phyloP scores from a whole-genome alignment of 2,113 vertebrate species.

The Syrmaticus mikado region DNA sequence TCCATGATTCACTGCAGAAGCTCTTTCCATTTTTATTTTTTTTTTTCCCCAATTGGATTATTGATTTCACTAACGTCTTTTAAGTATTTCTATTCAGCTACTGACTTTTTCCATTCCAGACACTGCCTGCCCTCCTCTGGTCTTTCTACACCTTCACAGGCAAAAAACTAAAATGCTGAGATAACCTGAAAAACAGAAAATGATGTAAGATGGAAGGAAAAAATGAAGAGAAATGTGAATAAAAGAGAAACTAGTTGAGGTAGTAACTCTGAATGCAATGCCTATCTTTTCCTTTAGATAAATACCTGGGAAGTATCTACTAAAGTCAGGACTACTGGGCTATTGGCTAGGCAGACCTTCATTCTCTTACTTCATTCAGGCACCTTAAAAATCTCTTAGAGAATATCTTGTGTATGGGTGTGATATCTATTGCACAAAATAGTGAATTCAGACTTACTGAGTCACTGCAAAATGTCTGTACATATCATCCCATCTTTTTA shows the following conservation, averaged over 20 bases:
- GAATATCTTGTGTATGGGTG: not conserved
- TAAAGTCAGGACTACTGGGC: not conserved
- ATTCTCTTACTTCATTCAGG: not conserved
- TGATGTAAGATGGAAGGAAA: not conserved
- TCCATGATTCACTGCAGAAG: not conserved
- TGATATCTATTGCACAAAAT: not conserved
- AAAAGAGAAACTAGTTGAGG: not conserved
- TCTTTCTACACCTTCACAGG: slow-evolving; percentile 64
- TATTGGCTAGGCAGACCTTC: not conserved
- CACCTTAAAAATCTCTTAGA: not conserved
- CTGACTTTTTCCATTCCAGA: slow-evolving; percentile 36
- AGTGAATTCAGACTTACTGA: not conserved
- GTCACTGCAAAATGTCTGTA: not conserved
- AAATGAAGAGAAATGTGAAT: not conserved
- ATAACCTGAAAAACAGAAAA: not conserved
- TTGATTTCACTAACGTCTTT: slow-evolving; percentile 49
- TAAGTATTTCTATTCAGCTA: slow-evolving; percentile 20
- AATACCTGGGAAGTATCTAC: not conserved
- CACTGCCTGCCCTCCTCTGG: slow-evolving; percentile 77
- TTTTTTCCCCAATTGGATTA: not conserved
- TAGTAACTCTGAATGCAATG: not conserved
- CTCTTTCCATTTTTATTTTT: not conserved
- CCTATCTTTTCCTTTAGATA: not conserved
- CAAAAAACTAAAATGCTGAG: not conserved
- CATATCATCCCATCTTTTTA: not conserved